phyloP scores from a whole-genome alignment of 2,797 vertebrate species.

The Taeniopygia guttata region DNA sequence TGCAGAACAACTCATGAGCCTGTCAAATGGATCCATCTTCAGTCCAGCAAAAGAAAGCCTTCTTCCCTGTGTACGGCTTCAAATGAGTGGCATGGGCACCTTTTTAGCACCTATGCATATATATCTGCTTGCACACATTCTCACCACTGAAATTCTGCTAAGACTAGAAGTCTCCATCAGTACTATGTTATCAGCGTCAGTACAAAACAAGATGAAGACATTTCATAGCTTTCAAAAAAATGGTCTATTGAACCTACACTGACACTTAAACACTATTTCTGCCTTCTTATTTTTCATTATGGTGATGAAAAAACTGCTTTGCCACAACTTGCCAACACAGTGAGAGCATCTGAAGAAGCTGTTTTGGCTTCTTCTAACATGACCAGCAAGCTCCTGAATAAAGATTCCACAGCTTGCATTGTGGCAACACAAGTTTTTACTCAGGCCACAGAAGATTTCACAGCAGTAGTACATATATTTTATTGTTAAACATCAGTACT shows the following conservation, averaged over 20 bases:
- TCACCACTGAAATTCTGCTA: neutral
- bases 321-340: neutral
- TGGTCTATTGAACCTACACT: neutral
- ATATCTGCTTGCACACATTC: neutral
- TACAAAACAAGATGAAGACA: neutral
- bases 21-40: neutral
- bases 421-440: neutral
- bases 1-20: neutral
- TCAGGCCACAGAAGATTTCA: neutral
- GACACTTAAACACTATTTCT: neutral
- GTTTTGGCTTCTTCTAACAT: neutral
- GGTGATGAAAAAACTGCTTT: neutral
- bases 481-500: neutral
- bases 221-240: neutral
- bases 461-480: neutral
- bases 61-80: neutral
- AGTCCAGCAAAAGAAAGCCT: neutral
- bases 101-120: neutral
- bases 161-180: neutral
- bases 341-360: neutral
- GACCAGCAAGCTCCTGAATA: neutral
- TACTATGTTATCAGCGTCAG: neutral
- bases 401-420: neutral
- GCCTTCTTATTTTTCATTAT: neutral
- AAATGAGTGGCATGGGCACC: neutral